phyloP scores from a whole-genome alignment of 2,113 vertebrate genomes.

The Callorhinus ursinus region DNA sequence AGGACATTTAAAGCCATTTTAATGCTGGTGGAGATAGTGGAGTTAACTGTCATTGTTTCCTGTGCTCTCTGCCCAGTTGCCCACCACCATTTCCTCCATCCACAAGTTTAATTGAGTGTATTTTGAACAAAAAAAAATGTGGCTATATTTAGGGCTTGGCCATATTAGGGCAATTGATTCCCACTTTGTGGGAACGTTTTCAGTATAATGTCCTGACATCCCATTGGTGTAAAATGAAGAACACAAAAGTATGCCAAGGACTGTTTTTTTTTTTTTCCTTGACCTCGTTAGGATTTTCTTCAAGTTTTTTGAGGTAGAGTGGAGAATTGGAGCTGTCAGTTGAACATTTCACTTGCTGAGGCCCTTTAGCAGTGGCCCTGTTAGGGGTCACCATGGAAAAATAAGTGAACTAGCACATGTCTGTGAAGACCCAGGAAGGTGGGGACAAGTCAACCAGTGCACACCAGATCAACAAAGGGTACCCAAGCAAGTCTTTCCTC shows the following conservation, averaged over 20 bases:
- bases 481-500: neutral
- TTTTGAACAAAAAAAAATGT: constrained; percentile 30
- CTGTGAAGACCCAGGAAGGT: neutral
- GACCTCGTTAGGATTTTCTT: constrained; percentile 32
- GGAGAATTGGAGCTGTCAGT: neutral
- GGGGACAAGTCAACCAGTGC: neutral
- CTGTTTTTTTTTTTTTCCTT: neutral
- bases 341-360: neutral
- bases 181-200: constrained; percentile 45
- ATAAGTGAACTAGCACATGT: neutral
- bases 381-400: neutral
- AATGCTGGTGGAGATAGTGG: neutral
- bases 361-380: neutral
- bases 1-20: neutral
- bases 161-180: constrained; percentile 64
- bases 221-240: constrained; percentile 11
- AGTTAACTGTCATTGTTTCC: neutral
- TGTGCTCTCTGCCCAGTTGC: neutral
- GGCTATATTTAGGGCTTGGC: constrained; percentile 60
- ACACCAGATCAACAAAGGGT: too few species aligned
- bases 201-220: constrained; percentile 26
- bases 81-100: neutral
- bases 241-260: constrained; percentile 5
- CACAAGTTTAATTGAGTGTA: neutral
- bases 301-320: constrained; percentile 2